Conservation (phyloP, 2,113 vertebrate genomes). For the Labeo rohita region DNA sequence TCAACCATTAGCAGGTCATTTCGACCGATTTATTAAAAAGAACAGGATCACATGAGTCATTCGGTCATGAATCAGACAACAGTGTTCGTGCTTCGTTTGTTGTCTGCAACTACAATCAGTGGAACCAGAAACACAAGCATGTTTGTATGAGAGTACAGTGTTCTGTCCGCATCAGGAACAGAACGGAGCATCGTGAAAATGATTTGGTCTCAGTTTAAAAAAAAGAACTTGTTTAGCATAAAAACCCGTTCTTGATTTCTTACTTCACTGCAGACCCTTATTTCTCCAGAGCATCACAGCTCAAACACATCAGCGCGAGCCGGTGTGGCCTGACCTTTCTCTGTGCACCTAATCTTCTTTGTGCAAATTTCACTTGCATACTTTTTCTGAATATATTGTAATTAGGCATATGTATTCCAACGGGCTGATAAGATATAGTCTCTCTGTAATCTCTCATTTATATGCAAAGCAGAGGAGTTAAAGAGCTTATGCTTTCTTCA, state of each 20-base stretch:
- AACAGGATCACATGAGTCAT: background rate
- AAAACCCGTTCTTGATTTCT: background rate
- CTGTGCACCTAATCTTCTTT: conserved; percentile 80
- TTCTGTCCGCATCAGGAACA: background rate
- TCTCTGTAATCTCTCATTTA: conserved; percentile 83
- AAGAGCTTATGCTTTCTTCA: conserved; percentile 78
- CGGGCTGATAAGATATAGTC: conserved; percentile 80
- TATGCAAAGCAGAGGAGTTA: conserved; percentile 79
- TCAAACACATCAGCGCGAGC: conserved; percentile 1
- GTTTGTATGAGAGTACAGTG: background rate
- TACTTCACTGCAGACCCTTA: background rate
- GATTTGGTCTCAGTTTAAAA: background rate
- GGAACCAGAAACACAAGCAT: background rate
- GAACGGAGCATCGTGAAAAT: no score
- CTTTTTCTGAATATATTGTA: conserved; percentile 82
- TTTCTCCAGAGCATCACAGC: conserved; percentile 9
- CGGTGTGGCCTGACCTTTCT: conserved; percentile 71
- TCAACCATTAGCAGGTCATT: background rate
- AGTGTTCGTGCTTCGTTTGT: background rate
- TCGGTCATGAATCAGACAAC: background rate
- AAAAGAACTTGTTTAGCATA: background rate
- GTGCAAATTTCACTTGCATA: conserved; percentile 82
- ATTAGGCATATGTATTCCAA: conserved; percentile 84
- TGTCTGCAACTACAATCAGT: background rate
- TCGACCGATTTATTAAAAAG: background rate